Conservation (phyloP, 2,113 vertebrate species). For the Carlito syrichta region DNA sequence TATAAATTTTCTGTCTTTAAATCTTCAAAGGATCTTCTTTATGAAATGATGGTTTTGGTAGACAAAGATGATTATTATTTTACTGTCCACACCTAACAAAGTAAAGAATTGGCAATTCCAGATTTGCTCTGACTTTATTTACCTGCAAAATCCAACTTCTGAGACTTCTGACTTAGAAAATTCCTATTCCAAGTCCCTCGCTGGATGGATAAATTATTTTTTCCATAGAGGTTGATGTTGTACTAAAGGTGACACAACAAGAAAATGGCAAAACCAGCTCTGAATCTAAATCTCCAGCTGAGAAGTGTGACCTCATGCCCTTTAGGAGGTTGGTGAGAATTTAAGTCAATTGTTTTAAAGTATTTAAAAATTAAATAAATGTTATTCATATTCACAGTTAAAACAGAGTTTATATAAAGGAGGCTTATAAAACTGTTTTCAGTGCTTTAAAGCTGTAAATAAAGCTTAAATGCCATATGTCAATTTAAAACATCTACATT, state of each 20-base stretch:
- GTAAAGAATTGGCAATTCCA: neutral
- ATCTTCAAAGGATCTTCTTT: neutral
- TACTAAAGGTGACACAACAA: neutral
- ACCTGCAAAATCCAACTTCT: conserved; percentile 17
- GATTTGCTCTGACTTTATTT: neutral
- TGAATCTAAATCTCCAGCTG: neutral
- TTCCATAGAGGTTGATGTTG: neutral
- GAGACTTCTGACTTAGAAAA: neutral
- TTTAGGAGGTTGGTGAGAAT: neutral
- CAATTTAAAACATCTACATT: conserved; percentile 2
- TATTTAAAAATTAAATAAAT: neutral
- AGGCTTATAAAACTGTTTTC: neutral
- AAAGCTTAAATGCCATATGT: neutral
- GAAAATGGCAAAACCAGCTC: neutral
- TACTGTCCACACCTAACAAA: neutral
- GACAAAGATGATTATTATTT: neutral
- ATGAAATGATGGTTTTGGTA: neutral
- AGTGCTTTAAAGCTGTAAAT: conserved; percentile 8
- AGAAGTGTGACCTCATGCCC: neutral
- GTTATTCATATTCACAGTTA: neutral
- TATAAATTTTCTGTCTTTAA: neutral
- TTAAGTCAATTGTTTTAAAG: neutral
- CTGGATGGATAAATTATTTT: neutral
- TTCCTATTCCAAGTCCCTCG: neutral
- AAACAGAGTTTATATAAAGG: neutral